These are phyloP conservation scores for Aphodius sticticus DNA, from an alignment of 2,888 invertebrate genomes.

Conservation along the genomic window DNA sequence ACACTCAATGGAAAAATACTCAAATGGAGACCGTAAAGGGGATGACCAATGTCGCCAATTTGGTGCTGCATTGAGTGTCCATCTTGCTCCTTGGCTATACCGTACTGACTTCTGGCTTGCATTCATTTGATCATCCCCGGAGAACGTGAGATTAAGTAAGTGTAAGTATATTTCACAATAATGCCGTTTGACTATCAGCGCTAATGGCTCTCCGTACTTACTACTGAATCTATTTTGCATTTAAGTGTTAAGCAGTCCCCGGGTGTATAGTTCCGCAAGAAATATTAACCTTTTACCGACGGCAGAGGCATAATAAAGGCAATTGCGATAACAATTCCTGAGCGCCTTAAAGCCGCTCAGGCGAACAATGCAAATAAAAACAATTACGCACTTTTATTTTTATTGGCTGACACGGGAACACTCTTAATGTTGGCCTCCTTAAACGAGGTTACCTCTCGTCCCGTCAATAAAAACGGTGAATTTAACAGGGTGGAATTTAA, in stretches of 20 bases:
- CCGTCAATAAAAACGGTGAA: conserved; percentile 45
- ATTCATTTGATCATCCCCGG: neutral
- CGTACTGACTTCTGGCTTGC: too few species aligned
- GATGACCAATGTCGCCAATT: too few species aligned
- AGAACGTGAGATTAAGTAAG: neutral
- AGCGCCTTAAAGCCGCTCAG: conserved; percentile 8
- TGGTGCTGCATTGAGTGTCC: too few species aligned
- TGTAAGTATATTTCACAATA: neutral
- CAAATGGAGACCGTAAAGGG: too few species aligned
- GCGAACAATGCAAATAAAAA: conserved; percentile 36
- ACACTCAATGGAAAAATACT: too few species aligned
- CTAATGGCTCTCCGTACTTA: neutral
- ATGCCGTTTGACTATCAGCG: neutral
- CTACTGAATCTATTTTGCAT: neutral
- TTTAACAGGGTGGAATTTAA: conserved; percentile 45
- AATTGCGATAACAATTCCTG: neutral
- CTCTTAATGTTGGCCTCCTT: conserved; percentile 30
- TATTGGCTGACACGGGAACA: conserved; percentile 34
- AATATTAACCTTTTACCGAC: neutral
- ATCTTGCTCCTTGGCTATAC: too few species aligned
- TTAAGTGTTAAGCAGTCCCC: neutral
- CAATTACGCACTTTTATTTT: conserved; percentile 33
- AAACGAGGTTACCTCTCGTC: conserved; percentile 30
- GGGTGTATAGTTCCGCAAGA: neutral
- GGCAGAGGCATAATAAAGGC: neutral